A percentile compares a stretch with the other conserved stretches of the same genome.
Evolutionary conservation across 2,888 invertebrate genomes (phyloP).

Genomic region (Mythimna loreyi): DNA sequence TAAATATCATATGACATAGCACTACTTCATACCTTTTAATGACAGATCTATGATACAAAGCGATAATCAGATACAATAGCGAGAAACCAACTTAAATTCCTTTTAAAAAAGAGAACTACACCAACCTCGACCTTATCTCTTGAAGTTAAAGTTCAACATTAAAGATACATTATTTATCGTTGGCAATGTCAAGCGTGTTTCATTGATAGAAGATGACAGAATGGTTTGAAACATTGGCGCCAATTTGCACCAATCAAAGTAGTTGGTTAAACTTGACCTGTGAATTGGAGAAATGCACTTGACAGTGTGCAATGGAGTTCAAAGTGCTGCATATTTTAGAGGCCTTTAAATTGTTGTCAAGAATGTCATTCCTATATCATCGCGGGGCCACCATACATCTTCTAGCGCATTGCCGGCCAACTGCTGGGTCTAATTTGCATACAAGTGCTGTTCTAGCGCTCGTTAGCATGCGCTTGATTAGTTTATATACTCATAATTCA

Average conservation of each 20-base stretch:
- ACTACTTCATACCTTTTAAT: slow-evolving; percentile 43
- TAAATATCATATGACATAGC: slow-evolving; percentile 50
- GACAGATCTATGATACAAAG: slow-evolving; percentile 56
- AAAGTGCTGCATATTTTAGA: slow-evolving; percentile 34
- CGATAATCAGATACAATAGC: slow-evolving; percentile 57
- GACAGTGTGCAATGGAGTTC: slow-evolving; percentile 56
- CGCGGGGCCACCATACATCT: slow-evolving; percentile 21
- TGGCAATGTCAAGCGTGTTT: slow-evolving; percentile 40
- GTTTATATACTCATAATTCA: slow-evolving; percentile 12
- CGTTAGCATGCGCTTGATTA: slow-evolving; percentile 32
- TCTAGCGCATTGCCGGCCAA: slow-evolving; percentile 8
- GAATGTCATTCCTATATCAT: slow-evolving; percentile 31
- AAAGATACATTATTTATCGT: slow-evolving; percentile 8
- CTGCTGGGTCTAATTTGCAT: slow-evolving; percentile 40
- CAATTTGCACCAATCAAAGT: slow-evolving; percentile 83
- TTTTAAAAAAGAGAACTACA: slow-evolving; percentile 4
- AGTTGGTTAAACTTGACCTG: slow-evolving; percentile 77
- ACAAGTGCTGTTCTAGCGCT: slow-evolving; percentile 29
- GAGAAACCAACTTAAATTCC: slow-evolving; percentile 30
- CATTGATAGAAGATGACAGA: slow-evolving; percentile 66
- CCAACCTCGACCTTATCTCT: slow-evolving; percentile 39
- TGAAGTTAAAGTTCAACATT: slow-evolving; percentile 31
- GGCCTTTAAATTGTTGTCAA: slow-evolving; percentile 11
- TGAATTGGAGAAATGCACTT: slow-evolving; percentile 67
- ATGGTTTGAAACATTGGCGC: slow-evolving; percentile 66